Base-by-base conservation (phyloP, 1,140 invertebrate genomes). In the Araneus ventricosus region DNA sequence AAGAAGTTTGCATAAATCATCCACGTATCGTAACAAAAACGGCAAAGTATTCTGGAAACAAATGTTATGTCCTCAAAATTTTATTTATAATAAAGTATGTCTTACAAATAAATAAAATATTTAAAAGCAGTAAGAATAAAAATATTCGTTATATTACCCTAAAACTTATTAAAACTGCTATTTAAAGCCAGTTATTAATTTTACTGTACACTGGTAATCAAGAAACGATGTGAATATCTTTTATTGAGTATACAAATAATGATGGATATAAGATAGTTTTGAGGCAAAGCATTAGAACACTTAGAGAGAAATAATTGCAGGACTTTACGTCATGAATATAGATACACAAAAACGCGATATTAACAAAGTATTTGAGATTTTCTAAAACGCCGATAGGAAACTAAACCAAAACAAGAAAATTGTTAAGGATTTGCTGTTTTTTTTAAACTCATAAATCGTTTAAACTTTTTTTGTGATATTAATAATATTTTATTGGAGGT, bases 201-300 rank as follows among this genome's bases (percentile, higher is more conserved):
- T 34, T 75, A 37, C 20, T 30, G n/a, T n/a, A n/a, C n/a, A 34
- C 67, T 37, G 0, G 14, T 24, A 75, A 34, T 34, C 17, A 34
- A 30, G 14, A 75, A 20, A 75, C 27, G 17, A 30, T n/a, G 34
- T 17, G 30, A 37, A 75, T 75, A 75, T 34, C 67, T n/a, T n/a
- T n/a, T 37, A 75, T 75, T 20, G 24, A n/a, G 39, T 52, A 84
- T 52, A 84, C 80, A 84, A 84, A 84, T 84, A 84, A 84, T 84
- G 80, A n/a, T n/a, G n/a, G n/a, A n/a, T 41, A 7, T 84, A 45
- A 84, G 27, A 84, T 84, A 84, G 80, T 84, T 84, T 84, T 84
- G 80, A 84, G n/a, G n/a, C 80, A 84, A 84, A 84, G n/a, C 80
- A 41, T 84, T 84, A 27, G 41, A 52, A 57, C 14, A 52, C 30